Evolutionary conservation across 2,797 vertebrate species (phyloP).

Genomic region (Centropyge bicolor): DNA sequence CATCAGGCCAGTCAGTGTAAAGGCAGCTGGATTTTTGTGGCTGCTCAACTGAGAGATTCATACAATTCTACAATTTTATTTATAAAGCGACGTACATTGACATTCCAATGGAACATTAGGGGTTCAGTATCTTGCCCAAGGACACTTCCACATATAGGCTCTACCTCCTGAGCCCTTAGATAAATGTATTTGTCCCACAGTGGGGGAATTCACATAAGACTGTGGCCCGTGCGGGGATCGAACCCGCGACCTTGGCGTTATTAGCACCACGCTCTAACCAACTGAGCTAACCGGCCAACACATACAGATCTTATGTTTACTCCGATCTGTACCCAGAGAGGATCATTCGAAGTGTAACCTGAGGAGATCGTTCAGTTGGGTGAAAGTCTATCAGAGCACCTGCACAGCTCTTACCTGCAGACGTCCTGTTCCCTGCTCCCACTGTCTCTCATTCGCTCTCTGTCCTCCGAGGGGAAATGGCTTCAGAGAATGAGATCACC

Average conservation of each 20-base stretch:
- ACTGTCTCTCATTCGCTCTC: constrained; percentile 15
- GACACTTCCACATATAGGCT: too few species aligned
- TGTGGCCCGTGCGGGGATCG: constrained; percentile 23
- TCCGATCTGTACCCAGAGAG: too few species aligned
- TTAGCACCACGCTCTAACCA: constrained; percentile 73
- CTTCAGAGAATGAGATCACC: constrained; percentile 21
- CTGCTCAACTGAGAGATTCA: background rate
- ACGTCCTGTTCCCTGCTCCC: constrained; percentile 21
- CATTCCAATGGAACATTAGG: too few species aligned
- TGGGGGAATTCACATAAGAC: too few species aligned
- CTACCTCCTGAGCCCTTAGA: too few species aligned
- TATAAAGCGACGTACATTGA: too few species aligned
- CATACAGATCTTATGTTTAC: too few species aligned
- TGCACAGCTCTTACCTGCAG: constrained; percentile 32
- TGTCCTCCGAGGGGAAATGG: constrained; percentile 34
- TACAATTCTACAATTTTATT: too few species aligned
- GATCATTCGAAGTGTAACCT: too few species aligned
- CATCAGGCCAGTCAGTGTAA: constrained; percentile 40
- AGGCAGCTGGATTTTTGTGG: background rate
- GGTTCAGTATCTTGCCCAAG: too few species aligned
- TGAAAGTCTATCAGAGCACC: constrained; percentile 24
- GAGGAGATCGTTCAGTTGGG: too few species aligned
- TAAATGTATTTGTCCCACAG: too few species aligned
- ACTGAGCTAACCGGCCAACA: constrained; percentile 27
- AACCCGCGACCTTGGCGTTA: constrained; percentile 69